Conservation (phyloP, 2,113 vertebrate species). For the Myocastor coypus region DNA sequence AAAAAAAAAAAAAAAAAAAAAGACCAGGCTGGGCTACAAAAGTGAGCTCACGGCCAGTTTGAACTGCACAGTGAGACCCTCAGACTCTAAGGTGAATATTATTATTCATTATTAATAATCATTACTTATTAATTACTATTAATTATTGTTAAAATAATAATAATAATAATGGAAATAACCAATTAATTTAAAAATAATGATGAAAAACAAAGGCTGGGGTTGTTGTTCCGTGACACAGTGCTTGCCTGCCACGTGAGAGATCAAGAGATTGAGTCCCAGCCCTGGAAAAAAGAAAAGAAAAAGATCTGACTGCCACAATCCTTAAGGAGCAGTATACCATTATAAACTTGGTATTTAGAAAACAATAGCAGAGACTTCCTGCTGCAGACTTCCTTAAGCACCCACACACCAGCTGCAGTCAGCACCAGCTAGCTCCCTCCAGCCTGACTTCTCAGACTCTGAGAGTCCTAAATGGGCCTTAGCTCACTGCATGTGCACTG, state of each 20-base stretch:
- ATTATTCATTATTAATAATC: no score
- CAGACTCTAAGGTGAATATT: no score
- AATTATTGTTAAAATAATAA: no score
- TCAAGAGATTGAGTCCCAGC: not conserved
- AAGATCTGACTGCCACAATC: not conserved
- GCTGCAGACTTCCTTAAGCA: no score
- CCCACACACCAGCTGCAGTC: not conserved
- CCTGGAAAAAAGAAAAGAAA: not conserved
- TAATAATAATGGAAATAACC: not conserved
- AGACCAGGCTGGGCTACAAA: no score
- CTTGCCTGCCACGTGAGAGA: no score
- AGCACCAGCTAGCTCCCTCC: not conserved
- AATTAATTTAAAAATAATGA: not conserved
- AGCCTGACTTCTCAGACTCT: not conserved
- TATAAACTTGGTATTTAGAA: not conserved
- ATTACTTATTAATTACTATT: no score
- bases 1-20: no score
- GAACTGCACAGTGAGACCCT: no score
- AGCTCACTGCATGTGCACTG: rapidly evolving
- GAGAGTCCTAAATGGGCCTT: not conserved
- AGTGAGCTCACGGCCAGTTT: no score
- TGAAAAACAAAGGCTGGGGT: not conserved
- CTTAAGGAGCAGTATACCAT: not conserved
- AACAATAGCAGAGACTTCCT: not conserved
- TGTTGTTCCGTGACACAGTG: not conserved